Conservation (phyloP, 1,140 invertebrate species). For the Drosophila lacertosa region DNA sequence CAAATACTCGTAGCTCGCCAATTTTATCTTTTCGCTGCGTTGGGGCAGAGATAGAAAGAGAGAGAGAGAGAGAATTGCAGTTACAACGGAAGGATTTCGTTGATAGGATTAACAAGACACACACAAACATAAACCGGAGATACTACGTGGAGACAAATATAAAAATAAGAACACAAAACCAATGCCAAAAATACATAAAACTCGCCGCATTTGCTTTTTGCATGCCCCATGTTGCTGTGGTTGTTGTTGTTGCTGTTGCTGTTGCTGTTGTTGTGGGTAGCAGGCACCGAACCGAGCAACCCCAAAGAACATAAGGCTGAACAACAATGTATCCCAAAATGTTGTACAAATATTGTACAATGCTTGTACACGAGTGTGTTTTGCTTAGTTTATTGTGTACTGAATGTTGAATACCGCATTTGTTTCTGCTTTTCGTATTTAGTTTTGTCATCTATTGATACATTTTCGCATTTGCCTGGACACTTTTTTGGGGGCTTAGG, state of each 20-base stretch:
- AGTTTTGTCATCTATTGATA: conserved; percentile 30
- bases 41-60: too few relatives aligned
- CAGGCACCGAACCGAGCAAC: conserved; percentile 19
- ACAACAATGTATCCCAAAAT: conserved; percentile 53
- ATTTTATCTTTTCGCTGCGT: conserved; percentile 37
- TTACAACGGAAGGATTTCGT: conserved; percentile 13
- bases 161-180: conserved; percentile 20
- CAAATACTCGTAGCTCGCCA: conserved; percentile 15
- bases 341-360: conserved; percentile 46
- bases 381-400: conserved; percentile 11
- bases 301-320: conserved; percentile 37
- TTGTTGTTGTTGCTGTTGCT: background rate
- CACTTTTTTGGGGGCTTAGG: background rate
- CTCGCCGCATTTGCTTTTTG: conserved; percentile 35
- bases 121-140: conserved; percentile 26
- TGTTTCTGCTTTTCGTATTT: conserved; percentile 22
- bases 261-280: conserved; percentile 6
- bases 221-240: conserved; percentile 9
- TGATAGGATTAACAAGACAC: conserved; percentile 45
- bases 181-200: conserved; percentile 40
- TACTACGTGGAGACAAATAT: conserved; percentile 5
- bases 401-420: conserved; percentile 1
- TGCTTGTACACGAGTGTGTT: conserved; percentile 33
- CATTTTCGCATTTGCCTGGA: conserved; percentile 9
- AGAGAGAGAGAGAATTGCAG: conserved; percentile 15